Base-by-base conservation (phyloP, 2,113 vertebrate genomes). In the Pimephales promelas region DNA sequence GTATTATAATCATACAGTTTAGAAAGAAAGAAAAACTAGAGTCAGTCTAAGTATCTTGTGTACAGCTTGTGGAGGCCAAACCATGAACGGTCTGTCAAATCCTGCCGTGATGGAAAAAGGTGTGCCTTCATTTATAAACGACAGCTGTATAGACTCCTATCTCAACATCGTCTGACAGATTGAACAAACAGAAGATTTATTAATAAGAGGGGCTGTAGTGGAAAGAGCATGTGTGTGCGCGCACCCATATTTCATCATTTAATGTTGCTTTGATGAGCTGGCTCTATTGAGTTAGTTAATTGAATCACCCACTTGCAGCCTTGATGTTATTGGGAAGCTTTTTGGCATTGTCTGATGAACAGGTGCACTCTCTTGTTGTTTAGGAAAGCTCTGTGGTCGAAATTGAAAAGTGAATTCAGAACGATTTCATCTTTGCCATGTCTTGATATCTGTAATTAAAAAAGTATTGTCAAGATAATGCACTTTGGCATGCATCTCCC, bases 371-470 rank as follows among this genome's bases (percentile, higher is more conserved):
- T 87, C 85, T 86, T 72, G 83, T 83, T 88, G 80, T 88, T 78
- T 78, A 16, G 74, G 66, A 84, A 85, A 36, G 87, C 62, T 80
- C 81, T 75, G 81, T 82, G 68, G 56, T 77, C 71, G 87, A 83
- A 91, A 91, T 92, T 89, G 84, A 84, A 87, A 87, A 88, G 79
- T 84, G 73, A 88, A 84, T 88, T 64, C 82, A 74, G 90, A 92
- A 88, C 88, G 83, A 87, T 86, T 91, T 90, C 84, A 89, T 92
- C 73, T 87, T 85, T 79, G 79, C 79, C 26, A 22, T 74, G 74
- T 47, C 85, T 90, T 90, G 78, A 88, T 90, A 83, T 84, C 83
- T 85, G 80, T 93, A 92, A 93, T 93, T 91, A 91, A 90, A 90
- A 54, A 92, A 82, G 87, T 82, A 90, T 90, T 90, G 87, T 88